Evolutionary conservation across 92 coral and sea anemone species (phyloP), one percentile per base, ranked within the genome.

Genomic region (Desmophyllum pertusum): DNA sequence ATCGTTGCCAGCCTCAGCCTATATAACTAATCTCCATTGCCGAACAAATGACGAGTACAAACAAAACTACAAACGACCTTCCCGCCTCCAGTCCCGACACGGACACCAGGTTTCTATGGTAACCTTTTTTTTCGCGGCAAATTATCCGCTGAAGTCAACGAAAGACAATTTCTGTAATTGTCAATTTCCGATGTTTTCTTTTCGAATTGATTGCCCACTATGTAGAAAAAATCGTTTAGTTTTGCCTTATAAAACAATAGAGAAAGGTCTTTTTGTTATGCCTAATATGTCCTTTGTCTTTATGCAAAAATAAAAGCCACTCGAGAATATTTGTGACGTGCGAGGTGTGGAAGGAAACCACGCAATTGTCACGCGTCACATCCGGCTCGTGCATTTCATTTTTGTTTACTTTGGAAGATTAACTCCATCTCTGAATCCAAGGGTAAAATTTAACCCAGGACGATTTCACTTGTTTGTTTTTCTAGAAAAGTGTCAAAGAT

Each of bases 61-160:
- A 70, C 85, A 81, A 52, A n/a, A 41, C 40, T 39, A 15, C 30
- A 40, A 67, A 46, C 38, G 66, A 45, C 51, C 51, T 71, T 57
- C 86, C 65, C 77, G 53, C 84, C 51, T 48, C 84, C 76, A 48
- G 84, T 51, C 84, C 76, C 13, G 48, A 35, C 73, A 45, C 73
- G 83, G 62, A 25, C 69, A 77, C 61, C 63, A 36, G 41, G 83
- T 80, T 80, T 68, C 84, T 80, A 80, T 80, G 76, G 84, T 23
- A 80, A 80, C 84, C 67, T 50, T 37, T 79, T n/a, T n/a, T 36
- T 36, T 64, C 73, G 48, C 46, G 63, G 45, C 30, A 66, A 79
- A 33, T 65, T 43, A 29, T 59, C 53, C 10, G 39, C 45, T 37
- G 23, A 65, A n/a, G n/a, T 55, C 25, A 55, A 55, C 61, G 38